These are phyloP conservation scores for Ferrisia virgata DNA, from an alignment of 2,888 invertebrate genomes.

Conservation along the genomic window DNA sequence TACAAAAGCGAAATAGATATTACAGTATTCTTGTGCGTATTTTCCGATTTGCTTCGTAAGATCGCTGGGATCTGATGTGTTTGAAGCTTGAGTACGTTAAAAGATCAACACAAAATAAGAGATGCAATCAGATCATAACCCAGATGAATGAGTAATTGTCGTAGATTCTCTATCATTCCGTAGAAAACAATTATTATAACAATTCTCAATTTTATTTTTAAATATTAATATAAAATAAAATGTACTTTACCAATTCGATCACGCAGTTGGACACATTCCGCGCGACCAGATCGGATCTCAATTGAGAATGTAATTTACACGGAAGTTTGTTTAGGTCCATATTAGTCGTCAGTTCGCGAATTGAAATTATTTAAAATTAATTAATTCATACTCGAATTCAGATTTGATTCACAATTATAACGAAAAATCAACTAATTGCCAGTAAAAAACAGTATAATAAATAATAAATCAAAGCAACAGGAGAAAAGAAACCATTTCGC, in stretches of 20 bases:
- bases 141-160: too few species aligned
- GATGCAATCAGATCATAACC: too few species aligned
- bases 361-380: not conserved
- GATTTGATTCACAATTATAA: too few species aligned
- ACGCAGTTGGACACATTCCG: constrained; percentile 4
- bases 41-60: too few species aligned
- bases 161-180: too few species aligned
- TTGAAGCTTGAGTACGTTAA: too few species aligned
- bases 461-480: not conserved
- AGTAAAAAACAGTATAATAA: not conserved
- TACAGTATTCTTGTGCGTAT: too few species aligned
- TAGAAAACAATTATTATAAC: too few species aligned
- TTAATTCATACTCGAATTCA: not conserved
- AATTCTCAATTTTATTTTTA: too few species aligned
- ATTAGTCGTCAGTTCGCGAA: not conserved
- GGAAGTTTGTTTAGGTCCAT: constrained; percentile 22
- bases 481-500: not conserved
- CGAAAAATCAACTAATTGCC: not conserved
- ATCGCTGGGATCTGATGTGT: too few species aligned
- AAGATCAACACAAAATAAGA: too few species aligned
- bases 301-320: not conserved
- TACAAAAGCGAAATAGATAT: too few species aligned
- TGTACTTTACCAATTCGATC: constrained; percentile 30
- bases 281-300: constrained; percentile 21
- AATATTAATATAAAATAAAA: not conserved